Evolutionary conservation across 2,113 vertebrate genomes (phyloP).

Genomic region (Rhinolophus sinicus): DNA sequence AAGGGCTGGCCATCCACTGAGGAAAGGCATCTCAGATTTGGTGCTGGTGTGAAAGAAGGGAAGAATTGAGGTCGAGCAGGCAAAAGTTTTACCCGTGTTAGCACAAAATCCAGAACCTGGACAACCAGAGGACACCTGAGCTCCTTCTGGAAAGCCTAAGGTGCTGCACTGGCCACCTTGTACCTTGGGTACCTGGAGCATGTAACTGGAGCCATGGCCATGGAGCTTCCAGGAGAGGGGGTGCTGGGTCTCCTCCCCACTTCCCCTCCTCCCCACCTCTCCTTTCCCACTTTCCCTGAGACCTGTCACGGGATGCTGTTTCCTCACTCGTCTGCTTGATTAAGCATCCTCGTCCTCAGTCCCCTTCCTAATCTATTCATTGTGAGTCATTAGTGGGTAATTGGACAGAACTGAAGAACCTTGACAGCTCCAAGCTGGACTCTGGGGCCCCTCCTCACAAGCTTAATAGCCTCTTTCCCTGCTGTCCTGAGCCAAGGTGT

Average conservation of each 20-base stretch:
- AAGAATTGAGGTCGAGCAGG: background rate
- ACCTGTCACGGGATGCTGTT: conserved; percentile 28
- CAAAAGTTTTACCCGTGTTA: background rate
- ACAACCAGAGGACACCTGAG: background rate
- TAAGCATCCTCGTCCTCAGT: conserved; percentile 65
- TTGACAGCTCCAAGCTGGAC: conserved; percentile 59
- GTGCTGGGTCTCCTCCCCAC: background rate
- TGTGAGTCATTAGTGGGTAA: conserved; percentile 73
- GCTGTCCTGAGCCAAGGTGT: background rate
- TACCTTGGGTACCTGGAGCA: background rate
- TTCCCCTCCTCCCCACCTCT: background rate
- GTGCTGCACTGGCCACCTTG: background rate
- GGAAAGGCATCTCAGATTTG: background rate
- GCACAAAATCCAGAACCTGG: background rate
- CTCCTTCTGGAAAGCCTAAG: background rate
- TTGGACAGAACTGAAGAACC: conserved; percentile 55
- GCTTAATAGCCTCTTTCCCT: background rate
- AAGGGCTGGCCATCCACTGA: background rate
- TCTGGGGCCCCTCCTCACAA: background rate
- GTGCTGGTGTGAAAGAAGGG: background rate
- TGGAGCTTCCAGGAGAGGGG: background rate
- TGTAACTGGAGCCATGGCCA: background rate
- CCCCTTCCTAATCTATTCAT: conserved; percentile 73
- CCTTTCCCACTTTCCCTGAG: background rate
- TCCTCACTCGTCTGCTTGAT: conserved; percentile 43